A percentile compares a stretch with the other conserved stretches of the same genome.
Evolutionary conservation across 1,140 invertebrate species (phyloP).

Genomic region (Meloidogyne chitwoodi): DNA sequence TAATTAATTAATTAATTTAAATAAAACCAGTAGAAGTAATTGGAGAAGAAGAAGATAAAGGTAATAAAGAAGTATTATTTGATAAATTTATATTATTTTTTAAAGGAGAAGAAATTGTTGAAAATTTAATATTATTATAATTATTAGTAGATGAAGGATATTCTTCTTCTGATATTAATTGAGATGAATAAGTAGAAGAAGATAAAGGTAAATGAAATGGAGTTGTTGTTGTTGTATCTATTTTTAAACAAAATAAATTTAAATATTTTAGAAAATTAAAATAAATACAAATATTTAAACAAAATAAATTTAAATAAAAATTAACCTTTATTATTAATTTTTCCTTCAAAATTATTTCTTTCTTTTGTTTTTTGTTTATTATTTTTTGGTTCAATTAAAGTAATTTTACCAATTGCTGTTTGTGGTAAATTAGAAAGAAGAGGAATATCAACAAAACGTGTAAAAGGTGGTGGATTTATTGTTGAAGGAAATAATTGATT

Average conservation of each 20-base stretch:
- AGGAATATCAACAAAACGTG: background rate
- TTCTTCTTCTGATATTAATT: too few relatives aligned
- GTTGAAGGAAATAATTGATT: background rate
- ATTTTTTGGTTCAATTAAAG: background rate
- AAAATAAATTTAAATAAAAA: background rate
- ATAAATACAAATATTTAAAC: too few relatives aligned
- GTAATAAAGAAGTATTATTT: too few relatives aligned
- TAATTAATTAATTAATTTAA: background rate
- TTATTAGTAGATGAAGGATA: too few relatives aligned
- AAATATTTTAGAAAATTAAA: too few relatives aligned
- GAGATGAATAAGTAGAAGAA: background rate
- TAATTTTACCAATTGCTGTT: background rate
- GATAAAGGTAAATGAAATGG: too few relatives aligned
- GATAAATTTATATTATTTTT: too few relatives aligned
- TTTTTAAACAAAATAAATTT: too few relatives aligned
- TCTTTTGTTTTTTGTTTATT: background rate
- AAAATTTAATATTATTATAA: too few relatives aligned
- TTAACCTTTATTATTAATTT: background rate
- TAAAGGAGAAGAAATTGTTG: too few relatives aligned
- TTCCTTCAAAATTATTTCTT: background rate
- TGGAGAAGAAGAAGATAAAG: background rate
- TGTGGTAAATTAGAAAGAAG: background rate
- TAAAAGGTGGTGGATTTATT: background rate
- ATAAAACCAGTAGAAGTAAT: background rate
- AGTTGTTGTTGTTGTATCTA: too few relatives aligned